Evolutionary conservation across 2,113 vertebrate species (phyloP), one percentile per base, ranked within the genome.

Genomic region (Tricholaema leucomelas): DNA sequence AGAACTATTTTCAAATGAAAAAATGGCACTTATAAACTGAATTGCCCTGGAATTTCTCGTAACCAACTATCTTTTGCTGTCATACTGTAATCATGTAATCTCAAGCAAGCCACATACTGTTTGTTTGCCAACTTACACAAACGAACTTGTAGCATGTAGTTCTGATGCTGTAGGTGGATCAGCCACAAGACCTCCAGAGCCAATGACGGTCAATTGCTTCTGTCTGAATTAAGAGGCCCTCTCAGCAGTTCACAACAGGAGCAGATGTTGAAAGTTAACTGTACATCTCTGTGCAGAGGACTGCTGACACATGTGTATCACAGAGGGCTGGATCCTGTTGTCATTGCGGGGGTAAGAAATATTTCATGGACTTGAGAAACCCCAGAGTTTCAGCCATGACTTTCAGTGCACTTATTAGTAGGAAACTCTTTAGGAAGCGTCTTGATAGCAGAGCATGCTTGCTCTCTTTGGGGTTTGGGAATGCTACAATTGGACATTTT

Each of bases 1-100:
- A 81, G 69, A 86, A 88, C 31, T 33, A 65, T 38, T 92, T 91
- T 89, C 71, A 85, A 82, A 87, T 25, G 52, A 64, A 88, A 87
- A 85, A 96, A 82, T 12, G 30, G 19, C 63, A 59, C 36, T 91
- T 89, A 71, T 85, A 91, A 85, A 85, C 59, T 58, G 46, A 25
- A 46, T 87, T 82, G 56, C 38, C 58, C 70, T 86, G 58, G 52
- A 50, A 66, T 89, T 92, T 89, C 75, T 89, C 75, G 87, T 80
- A 89, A 87, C 33, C 33, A 30, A 28, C 10, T 80, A 27, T 59
- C 59, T 89, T 85, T 94, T 89, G 21, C 79, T 67, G 12, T 74
- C 89, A 83, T 24, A 80, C 38, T 64, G 13, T 67, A 67, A 93
- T 46, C 17, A 42, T 10, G 30, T 44, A 66, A 84, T 75, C 52